Evolutionary conservation across 2,888 invertebrate genomes (phyloP), one percentile per base, ranked within the genome.

Genomic region (Venustoraphidia nigricollis): DNA sequence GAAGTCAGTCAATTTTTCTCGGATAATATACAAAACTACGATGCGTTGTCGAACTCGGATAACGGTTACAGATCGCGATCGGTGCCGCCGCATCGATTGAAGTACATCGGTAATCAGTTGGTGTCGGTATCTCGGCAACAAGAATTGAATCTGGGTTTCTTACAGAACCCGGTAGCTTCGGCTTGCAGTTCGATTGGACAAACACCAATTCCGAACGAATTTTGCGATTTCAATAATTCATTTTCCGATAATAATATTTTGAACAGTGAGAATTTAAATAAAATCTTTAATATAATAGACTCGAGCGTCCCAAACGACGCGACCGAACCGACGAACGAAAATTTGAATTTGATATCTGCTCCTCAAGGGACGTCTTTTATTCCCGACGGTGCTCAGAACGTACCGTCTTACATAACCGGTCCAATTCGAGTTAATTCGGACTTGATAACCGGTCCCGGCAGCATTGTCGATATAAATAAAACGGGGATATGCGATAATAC

Each of bases 181-280:
- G 76, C 76, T 1, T 77, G 74, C 41, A 80, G 77, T 47, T 81
- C 81, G 9, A 72, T 81, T 39, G 77, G 78, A 0, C 78, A 78
- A 45, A 81, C 82, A 1, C 80, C 81, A 0, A 78, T 82, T 27
- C 80, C 82, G 9, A 75, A 78, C 50, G 83, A 84, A 58, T 83
- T 81, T 59, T 77, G 78, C 50, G 83, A 84, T 58, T 81, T 83
- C 53, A 79, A 76, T 53, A 79, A 76, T 38, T 70, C 77, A 1
- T 72, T 79, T 42, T 71, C 73, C 5, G 75, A 75, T 41, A 65
- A 75, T 52, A 71, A 71, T 11, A 69, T 72, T 3, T 65, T 75
- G 13, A 70, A 75, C 51, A 69, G 76, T 4, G 79, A 80, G 57
- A 79, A 79, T 37, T 69, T 81, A 34, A 77, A 75, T 53, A 78